Conservation (phyloP, 1,140 invertebrate genomes). For the Lineus longissimus region DNA sequence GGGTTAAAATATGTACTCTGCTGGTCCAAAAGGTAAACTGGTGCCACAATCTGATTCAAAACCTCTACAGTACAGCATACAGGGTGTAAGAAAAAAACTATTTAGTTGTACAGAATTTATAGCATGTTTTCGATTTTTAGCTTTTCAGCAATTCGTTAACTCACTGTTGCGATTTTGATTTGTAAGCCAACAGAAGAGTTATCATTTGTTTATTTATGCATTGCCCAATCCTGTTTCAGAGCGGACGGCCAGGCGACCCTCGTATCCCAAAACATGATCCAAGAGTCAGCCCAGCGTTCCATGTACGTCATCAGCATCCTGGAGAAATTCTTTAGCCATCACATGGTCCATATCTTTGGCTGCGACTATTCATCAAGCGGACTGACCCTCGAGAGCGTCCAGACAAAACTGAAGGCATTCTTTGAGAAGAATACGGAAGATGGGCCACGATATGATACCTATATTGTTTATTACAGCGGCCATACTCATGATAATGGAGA, state of each 20-base stretch:
- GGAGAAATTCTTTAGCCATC: slow-evolving; percentile 42
- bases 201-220: too few relatives aligned
- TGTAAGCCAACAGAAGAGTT: too few relatives aligned
- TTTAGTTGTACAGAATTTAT: too few relatives aligned
- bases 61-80: too few relatives aligned
- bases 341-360: slow-evolving; percentile 49
- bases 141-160: too few relatives aligned
- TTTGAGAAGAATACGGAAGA: slow-evolving; percentile 41
- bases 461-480: slow-evolving; percentile 49
- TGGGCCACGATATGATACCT: slow-evolving; percentile 49
- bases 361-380: slow-evolving; percentile 50
- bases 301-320: slow-evolving; percentile 38
- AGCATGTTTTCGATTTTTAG: too few relatives aligned
- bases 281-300: slow-evolving; percentile 37
- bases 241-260: slow-evolving; percentile 28
- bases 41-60: too few relatives aligned
- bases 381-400: slow-evolving; percentile 34
- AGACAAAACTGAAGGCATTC: slow-evolving; percentile 43
- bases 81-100: too few relatives aligned
- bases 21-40: too few relatives aligned
- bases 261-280: slow-evolving; percentile 28
- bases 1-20: too few relatives aligned
- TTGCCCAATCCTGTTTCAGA: slow-evolving; percentile 17
- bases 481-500: slow-evolving; percentile 47
- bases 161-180: too few relatives aligned